Evolutionary conservation across 2,888 invertebrate genomes (phyloP), one percentile per base, ranked within the genome.

Genomic region (Agrypnus murinus): DNA sequence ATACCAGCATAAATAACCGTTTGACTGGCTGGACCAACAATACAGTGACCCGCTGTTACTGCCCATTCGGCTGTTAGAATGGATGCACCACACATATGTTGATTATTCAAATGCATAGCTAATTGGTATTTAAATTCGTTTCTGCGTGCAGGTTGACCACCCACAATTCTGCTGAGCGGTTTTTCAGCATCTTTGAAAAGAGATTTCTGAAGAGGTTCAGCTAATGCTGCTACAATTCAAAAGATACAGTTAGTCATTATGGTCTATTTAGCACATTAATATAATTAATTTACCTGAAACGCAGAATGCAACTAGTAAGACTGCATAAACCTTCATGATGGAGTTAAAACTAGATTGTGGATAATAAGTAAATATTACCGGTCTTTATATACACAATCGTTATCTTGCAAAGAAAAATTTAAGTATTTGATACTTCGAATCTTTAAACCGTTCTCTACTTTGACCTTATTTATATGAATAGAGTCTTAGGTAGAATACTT

Each of bases 11-110:
- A 15, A 2, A 53, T 19, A 14, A 10, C 6, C 15, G 9, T 48
- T 8, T 25, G 8, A 17, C n/a, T 12, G 40, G 12, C 64, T 2
- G 32, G 5, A 0, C 34, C 40, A 4, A 25, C 32, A 12, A 64
- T 36, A 31, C 64, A 64, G 15, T 53, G 53, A 8, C 38, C 64
- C 14, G 86, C 84, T 71, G 81, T 83, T 1, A 90, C 82, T 31
- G 91, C 79, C 64, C 3, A 89, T 89, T 63, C 90, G 87, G 76
- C 90, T 90, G 74, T 89, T 86, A 15, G 86, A 84, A 7, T 86
- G 87, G 31, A 88, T 85, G 0, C 84, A 86, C 36, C 87, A 87
- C 78, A 60, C 7, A 53, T 38, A 12, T 64, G 64, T 31, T 38
- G 25, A 0, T 14, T 31, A 14, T 59, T 25, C 3, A 43, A 1